These are phyloP conservation scores for Oryzias sinensis DNA, from an alignment of 2,797 vertebrate genomes.

Conservation along the genomic window DNA sequence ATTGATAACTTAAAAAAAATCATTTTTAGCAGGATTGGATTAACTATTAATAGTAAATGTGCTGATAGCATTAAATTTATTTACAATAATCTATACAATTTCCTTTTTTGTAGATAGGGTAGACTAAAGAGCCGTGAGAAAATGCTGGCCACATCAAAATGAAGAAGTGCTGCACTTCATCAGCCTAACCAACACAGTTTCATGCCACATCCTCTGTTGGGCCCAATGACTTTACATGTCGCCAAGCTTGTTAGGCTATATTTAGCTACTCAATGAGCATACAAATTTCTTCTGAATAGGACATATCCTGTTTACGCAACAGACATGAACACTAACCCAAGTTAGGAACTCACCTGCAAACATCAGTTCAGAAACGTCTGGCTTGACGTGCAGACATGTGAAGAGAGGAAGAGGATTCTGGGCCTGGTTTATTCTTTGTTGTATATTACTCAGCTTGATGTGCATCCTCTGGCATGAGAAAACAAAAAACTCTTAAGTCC, in stretches of 20 bases:
- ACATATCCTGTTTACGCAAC: background rate
- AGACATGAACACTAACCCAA: background rate
- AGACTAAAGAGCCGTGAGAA: background rate
- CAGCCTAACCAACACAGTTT: slow-evolving; percentile 19
- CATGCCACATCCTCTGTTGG: slow-evolving; percentile 14
- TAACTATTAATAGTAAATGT: no score
- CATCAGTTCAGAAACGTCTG: slow-evolving; percentile 97
- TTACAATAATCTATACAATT: no score
- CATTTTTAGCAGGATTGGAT: no score
- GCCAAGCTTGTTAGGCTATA: slow-evolving; percentile 15
- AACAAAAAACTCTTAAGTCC: background rate
- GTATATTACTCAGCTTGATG: slow-evolving; percentile 86
- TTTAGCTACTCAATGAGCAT: slow-evolving; percentile 20
- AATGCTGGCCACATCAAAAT: background rate
- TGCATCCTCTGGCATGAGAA: slow-evolving; percentile 86
- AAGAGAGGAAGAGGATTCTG: slow-evolving; percentile 93
- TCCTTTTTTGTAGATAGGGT: background rate
- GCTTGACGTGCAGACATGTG: slow-evolving; percentile 97
- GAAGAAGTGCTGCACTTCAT: slow-evolving; percentile 37
- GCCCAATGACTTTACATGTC: slow-evolving; percentile 42
- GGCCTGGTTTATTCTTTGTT: slow-evolving; percentile 84
- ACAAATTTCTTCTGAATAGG: slow-evolving; percentile 14
- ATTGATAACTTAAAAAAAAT: no score
- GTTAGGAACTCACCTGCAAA: slow-evolving; percentile 85
- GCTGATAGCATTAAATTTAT: no score